Evolutionary conservation across 2,797 vertebrate species (phyloP).

Genomic region (Remorina albescens): DNA sequence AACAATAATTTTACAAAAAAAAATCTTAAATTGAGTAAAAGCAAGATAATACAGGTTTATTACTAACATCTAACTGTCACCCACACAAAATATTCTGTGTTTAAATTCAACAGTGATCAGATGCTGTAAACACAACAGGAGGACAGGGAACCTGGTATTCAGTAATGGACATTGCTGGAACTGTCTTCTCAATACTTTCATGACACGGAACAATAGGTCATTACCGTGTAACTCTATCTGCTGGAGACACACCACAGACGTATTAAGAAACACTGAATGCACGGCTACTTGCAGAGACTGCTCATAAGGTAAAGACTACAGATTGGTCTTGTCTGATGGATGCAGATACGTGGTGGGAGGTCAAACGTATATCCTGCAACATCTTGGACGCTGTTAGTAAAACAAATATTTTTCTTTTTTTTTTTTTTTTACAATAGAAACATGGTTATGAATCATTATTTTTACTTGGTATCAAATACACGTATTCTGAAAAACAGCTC

Average conservation of each 20-base stretch:
- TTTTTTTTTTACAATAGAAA: background rate
- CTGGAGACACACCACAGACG: background rate
- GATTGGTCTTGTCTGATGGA: background rate
- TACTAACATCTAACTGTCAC: too few species aligned
- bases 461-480: background rate
- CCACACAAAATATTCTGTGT: background rate
- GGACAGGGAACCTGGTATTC: background rate
- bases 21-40: too few species aligned
- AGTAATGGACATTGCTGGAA: background rate
- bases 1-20: too few species aligned
- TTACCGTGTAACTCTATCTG: background rate
- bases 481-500: background rate
- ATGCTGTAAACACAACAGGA: background rate
- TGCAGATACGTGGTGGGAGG: background rate
- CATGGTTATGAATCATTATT: background rate
- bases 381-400: too few species aligned
- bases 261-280: background rate
- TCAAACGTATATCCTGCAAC: background rate
- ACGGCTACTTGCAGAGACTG: background rate
- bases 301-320: background rate
- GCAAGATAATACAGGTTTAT: too few species aligned
- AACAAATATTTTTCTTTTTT: too few species aligned
- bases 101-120: too few species aligned
- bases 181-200: background rate
- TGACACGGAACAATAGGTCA: background rate